phyloP scores from a whole-genome alignment of 2,113 vertebrate genomes.

The Dissostichus mawsoni region DNA sequence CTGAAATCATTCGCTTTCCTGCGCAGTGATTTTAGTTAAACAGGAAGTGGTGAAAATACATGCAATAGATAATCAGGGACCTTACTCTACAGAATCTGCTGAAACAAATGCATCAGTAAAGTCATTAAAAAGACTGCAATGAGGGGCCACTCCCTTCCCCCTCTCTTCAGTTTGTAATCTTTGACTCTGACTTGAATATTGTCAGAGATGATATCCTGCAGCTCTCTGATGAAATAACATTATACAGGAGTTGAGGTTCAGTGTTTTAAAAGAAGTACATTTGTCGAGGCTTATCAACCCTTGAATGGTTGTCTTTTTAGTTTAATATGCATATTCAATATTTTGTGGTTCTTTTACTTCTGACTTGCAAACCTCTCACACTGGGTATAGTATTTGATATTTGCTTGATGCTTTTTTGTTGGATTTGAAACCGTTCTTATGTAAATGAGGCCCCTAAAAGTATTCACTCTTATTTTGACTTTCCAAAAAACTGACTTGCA shows the following conservation, averaged over 20 bases:
- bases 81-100: not conserved
- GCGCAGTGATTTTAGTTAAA: too few relatives aligned
- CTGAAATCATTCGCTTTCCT: not conserved
- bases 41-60: not conserved
- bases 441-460: not conserved
- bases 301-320: not conserved
- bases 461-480: not conserved
- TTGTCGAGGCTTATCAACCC: not conserved
- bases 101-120: not conserved
- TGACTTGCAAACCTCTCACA: not conserved
- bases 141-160: not conserved
- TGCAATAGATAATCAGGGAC: not conserved
- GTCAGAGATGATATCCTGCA: slow-evolving; percentile 3
- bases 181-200: slow-evolving; percentile 5
- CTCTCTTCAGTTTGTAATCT: slow-evolving; percentile 3
- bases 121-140: not conserved
- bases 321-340: not conserved
- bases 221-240: not conserved
- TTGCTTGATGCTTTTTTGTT: not conserved
- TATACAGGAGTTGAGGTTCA: slow-evolving; percentile 1
- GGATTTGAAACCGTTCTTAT: not conserved
- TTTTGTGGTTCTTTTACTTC: not conserved
- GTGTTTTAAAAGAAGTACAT: not conserved
- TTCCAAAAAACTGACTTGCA: not conserved
- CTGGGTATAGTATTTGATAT: not conserved